Percentiles rank a stretch among this genome's conserved stretches.
phyloP scores from a whole-genome alignment of 53 echinoderm and acorn worm species.

The Antedon mediterranea region DNA sequence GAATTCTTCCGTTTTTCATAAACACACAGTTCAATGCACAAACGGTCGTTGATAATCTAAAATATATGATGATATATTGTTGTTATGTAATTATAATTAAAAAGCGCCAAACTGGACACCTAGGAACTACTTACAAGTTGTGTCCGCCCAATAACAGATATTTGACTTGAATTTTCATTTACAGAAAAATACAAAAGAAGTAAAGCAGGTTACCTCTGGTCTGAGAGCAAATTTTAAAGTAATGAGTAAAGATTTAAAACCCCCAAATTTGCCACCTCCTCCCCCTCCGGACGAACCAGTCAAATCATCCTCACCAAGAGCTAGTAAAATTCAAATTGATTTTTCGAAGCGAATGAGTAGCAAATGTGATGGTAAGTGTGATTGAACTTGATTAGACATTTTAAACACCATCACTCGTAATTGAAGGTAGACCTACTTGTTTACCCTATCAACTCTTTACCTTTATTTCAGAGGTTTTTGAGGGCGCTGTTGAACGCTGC shows the following conservation, averaged over 20 bases:
- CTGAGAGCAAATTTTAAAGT: not conserved
- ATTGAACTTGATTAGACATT: too few relatives aligned
- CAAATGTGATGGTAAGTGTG: not conserved
- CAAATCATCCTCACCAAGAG: not conserved
- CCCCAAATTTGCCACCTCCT: not conserved
- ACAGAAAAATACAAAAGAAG: not conserved
- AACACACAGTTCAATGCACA: too few relatives aligned
- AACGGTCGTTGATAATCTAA: too few relatives aligned
- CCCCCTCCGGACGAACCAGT: not conserved
- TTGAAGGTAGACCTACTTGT: too few relatives aligned
- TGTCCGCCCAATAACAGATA: too few relatives aligned
- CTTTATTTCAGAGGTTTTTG: constrained; percentile 53
- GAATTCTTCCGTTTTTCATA: too few relatives aligned
- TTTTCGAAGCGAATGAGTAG: not conserved
- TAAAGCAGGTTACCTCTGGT: not conserved
- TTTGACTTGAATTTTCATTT: not conserved
- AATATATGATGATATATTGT: too few relatives aligned
- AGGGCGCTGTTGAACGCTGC: constrained; percentile 24
- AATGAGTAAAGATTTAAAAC: not conserved
- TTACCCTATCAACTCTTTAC: too few relatives aligned
- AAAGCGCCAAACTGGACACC: too few relatives aligned
- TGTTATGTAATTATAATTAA: too few relatives aligned
- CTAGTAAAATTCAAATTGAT: not conserved
- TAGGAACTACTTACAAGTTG: too few relatives aligned
- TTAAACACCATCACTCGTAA: too few relatives aligned